These are phyloP conservation scores for Drosophila hydei DNA, from an alignment of 1,140 invertebrate species.

Conservation along the genomic window DNA sequence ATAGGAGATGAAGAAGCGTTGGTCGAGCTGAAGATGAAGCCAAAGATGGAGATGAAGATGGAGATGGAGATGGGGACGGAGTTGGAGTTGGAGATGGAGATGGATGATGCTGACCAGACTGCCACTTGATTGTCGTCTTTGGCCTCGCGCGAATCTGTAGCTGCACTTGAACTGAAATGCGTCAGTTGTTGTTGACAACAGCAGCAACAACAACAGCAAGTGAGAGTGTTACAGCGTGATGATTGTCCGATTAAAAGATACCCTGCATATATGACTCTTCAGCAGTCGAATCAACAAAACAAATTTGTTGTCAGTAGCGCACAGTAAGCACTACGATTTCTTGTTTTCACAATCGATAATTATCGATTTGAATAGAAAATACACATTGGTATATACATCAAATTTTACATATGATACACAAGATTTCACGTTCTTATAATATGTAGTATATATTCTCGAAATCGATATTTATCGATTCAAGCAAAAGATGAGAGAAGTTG, in stretches of 20 bases:
- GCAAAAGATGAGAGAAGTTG: too few relatives aligned
- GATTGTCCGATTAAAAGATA: not conserved
- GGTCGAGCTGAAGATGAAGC: conserved; percentile 19
- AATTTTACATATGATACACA: too few relatives aligned
- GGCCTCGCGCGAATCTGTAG: conserved; percentile 46
- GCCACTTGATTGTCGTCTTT: conserved; percentile 52
- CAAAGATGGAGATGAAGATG: conserved; percentile 11
- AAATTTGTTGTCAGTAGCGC: too few relatives aligned
- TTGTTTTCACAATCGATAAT: not conserved
- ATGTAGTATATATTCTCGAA: too few relatives aligned
- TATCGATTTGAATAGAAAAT: not conserved
- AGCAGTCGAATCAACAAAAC: too few relatives aligned
- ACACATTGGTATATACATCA: not conserved
- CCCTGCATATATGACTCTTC: not conserved
- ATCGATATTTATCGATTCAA: too few relatives aligned
- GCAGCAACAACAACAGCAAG: conserved; percentile 14
- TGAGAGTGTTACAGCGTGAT: not conserved
- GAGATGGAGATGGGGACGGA: conserved; percentile 10
- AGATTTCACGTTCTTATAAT: too few relatives aligned
- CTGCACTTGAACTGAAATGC: conserved; percentile 81
- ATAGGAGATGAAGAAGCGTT: conserved; percentile 52
- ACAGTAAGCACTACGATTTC: too few relatives aligned
- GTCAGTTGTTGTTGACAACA: conserved; percentile 49
- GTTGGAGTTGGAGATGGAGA: conserved; percentile 2
- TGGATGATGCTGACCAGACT: conserved; percentile 31